Evolutionary conservation across 1,140 invertebrate species (phyloP), one percentile per base, ranked within the genome.

Genomic region (Plectrocnemia conspersa): DNA sequence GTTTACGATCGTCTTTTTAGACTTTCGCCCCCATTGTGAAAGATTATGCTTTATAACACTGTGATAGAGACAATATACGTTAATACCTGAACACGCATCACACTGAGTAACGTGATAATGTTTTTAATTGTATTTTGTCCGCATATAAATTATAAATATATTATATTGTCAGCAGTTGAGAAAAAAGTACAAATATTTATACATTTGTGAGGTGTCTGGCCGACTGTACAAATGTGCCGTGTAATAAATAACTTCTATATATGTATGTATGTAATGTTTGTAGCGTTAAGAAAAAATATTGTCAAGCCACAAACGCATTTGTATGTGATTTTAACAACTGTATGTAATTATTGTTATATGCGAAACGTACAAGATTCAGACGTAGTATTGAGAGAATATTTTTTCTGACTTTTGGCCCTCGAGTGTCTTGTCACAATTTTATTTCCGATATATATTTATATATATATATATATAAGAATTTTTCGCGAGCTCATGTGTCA

Each of bases 1-100:
- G 22, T 50, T 24, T 38, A 13, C 19, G 13, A 32, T 22, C 29
- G 11, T 47, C 24, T 15, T 32, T 13, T 46, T 25, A 27, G 22
- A 23, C 24, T 22, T 15, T 22, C 13, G 41, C 13, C 16, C 13
- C 19, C 19, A 6, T 35, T 21, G 29, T 27, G 19, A 50, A 29
- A 54, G 54, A 56, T 50, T 46, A 61, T 61, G 54, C 59, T 61
- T 59, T 60, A 60, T 52, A 54, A 50, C 59, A 61, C 59, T 61
- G 59, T 61, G 59, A 61, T 61, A 61, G 57, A 50, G 59, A 61
- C 59, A 61, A 61, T 61, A 61, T 61, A 48, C 58, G 53, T 49
- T 40, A 59, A 56, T 61, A 58, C 55, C 59, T 61, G 55, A 61
- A 57, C 46, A 52, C 53, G 41, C 54, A 61, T 50, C 54, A 56